Evolutionary conservation across 2,113 vertebrate species (phyloP).

Genomic region (Psittacus erithacus): DNA sequence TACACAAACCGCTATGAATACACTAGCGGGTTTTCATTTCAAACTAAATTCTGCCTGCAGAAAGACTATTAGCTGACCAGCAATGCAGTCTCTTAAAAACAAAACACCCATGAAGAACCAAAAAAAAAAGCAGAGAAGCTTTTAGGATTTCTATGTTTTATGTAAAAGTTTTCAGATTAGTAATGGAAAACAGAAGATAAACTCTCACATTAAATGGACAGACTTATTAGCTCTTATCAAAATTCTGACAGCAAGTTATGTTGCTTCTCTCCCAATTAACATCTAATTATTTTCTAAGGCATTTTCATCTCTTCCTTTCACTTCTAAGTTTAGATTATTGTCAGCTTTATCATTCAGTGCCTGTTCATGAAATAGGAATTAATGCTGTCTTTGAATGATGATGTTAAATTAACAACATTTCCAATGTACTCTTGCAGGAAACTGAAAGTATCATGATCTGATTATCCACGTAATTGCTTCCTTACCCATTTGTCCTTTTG

Average conservation of each 20-base stretch:
- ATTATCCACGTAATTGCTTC: neutral
- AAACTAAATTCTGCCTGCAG: neutral
- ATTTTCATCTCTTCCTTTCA: neutral
- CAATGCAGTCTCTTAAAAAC: neutral
- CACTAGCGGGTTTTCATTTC: neutral
- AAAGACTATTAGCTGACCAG: neutral
- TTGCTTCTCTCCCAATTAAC: neutral
- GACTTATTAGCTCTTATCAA: neutral
- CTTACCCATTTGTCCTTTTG: neutral
- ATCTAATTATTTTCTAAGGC: neutral
- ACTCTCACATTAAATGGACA: neutral
- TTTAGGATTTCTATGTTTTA: neutral
- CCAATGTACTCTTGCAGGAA: neutral
- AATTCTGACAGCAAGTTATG: neutral
- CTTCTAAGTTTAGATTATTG: neutral
- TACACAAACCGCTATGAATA: neutral
- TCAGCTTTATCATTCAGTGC: neutral
- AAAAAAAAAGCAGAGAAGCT: neutral
- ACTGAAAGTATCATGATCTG: neutral
- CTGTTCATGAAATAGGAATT: neutral
- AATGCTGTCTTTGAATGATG: neutral
- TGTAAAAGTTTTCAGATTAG: neutral
- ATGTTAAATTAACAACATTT: neutral
- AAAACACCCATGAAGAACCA: rapidly evolving
- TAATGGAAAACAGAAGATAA: neutral